Conservation (phyloP, 2,888 invertebrate genomes). For the Microchrysa polita region DNA sequence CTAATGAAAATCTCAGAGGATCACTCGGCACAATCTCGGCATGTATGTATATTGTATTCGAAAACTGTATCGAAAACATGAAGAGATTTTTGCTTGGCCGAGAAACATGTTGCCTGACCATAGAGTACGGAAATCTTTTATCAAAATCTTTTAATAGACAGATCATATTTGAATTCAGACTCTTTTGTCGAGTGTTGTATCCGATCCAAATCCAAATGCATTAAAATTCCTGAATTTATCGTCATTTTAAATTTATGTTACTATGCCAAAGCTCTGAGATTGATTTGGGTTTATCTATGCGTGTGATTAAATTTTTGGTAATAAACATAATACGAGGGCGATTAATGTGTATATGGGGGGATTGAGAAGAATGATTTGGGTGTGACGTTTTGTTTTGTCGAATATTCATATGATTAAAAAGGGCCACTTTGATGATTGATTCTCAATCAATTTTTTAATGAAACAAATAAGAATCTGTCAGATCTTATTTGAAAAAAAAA, state of each 20-base stretch:
- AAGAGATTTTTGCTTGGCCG: background rate
- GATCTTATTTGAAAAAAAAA: no score
- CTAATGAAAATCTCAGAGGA: background rate
- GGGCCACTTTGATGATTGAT: no score
- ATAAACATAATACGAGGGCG: no score
- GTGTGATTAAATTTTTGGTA: background rate
- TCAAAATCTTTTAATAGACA: background rate
- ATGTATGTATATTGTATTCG: no score
- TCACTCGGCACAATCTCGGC: no score
- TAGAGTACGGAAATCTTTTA: background rate
- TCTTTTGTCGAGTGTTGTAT: background rate
- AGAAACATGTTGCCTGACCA: background rate
- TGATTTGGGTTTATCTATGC: slow-evolving; percentile 4
- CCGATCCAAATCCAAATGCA: background rate
- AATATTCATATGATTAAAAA: no score
- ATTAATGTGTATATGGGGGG: background rate
- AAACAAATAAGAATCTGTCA: no score
- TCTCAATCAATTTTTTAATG: no score
- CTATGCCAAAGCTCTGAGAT: background rate
- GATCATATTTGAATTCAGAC: background rate
- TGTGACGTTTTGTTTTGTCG: background rate
- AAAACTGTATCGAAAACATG: background rate
- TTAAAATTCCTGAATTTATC: slow-evolving; percentile 9
- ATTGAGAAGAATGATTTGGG: slow-evolving; percentile 5
- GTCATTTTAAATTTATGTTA: background rate